phyloP scores from a whole-genome alignment of 1,140 invertebrate genomes.

The Drosophila ironensis region DNA sequence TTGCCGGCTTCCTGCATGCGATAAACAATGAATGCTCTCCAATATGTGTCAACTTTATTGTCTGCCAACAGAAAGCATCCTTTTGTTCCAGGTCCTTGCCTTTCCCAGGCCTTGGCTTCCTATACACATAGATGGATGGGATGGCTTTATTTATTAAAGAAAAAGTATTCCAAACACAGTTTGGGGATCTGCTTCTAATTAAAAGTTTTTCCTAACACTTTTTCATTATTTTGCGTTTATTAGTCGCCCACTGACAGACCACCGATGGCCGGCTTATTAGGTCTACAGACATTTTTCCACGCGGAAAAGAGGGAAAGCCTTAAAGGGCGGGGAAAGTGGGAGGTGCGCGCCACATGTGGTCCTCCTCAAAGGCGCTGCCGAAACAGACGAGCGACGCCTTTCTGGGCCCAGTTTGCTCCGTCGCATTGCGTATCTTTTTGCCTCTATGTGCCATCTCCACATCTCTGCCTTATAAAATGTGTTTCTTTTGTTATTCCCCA shows the following conservation, averaged over 20 bases:
- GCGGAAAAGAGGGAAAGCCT: slow-evolving; percentile 26
- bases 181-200: slow-evolving; percentile 33
- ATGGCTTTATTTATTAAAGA: too few species aligned
- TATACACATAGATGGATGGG: too few species aligned
- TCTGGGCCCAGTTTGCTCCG: not conserved
- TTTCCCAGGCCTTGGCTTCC: not conserved
- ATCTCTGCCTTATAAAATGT: too few species aligned
- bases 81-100: slow-evolving; percentile 40
- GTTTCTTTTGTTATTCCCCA: slow-evolving; percentile 61
- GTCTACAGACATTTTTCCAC: slow-evolving; percentile 40
- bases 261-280: slow-evolving; percentile 34
- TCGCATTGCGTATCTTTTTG: not conserved
- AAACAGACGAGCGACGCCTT: slow-evolving; percentile 14
- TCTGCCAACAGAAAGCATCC: slow-evolving; percentile 17
- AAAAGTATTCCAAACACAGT: too few species aligned
- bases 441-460: not conserved
- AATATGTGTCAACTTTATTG: slow-evolving; percentile 50
- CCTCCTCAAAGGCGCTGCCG: not conserved
- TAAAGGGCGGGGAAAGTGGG: slow-evolving; percentile 25
- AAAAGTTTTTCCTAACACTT: slow-evolving; percentile 51
- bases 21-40: slow-evolving; percentile 46
- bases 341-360: slow-evolving; percentile 21
- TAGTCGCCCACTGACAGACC: slow-evolving; percentile 24
- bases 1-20: slow-evolving; percentile 35
- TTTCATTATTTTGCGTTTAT: slow-evolving; percentile 10